Evolutionary conservation across 2,888 invertebrate species (phyloP), one percentile per base, ranked within the genome.

Genomic region (Acanthococcus lagerstroemiae): DNA sequence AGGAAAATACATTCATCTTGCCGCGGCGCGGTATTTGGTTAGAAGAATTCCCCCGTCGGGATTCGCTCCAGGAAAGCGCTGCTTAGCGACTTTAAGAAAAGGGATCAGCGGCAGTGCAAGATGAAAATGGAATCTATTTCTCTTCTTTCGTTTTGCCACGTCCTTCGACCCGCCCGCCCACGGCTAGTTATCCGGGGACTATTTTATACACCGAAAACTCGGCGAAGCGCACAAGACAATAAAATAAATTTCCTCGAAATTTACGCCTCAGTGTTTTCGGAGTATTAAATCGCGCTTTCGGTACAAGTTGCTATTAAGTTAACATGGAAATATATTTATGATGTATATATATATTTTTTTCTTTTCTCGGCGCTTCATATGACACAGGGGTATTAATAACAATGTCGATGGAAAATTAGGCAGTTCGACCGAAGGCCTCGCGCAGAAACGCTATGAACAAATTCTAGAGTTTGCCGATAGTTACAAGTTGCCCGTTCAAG

Each of bases 61-160:
- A 63, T 63, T 63, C 63, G 63, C 63, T 63, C 37, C 63, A 63
- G 63, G 63, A 63, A 63, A 63, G 63, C 63, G 63, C 63, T 63
- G 63, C 63, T 63, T 63, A 63, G 63, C 63, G 54, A 63, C 52
- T 63, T 63, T 54, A 52, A 63, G 54, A 52, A 63, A 63, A 52
- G 63, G 63, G 63, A 63, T 63, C 63, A 63, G 37, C 52, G 58
- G 58, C 63, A 63, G 37, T 27, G 6, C 22, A 63, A 52, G 63
- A 63, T 63, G 63, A 63, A 63, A 63, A 63, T 63, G 63, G 63
- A 63, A 63, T 54, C 63, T 54, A 63, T 63, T 63, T 63, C 63
- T 63, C 63, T 50, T 30, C 44, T 54, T 61, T 37, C 63, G 27
- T 52, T 52, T 54, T 52, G 15, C 17, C 25, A n/a, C 24, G 19